Evolutionary conservation across 2,888 invertebrate genomes (phyloP).

Genomic region (Sylvicola cinctus): DNA sequence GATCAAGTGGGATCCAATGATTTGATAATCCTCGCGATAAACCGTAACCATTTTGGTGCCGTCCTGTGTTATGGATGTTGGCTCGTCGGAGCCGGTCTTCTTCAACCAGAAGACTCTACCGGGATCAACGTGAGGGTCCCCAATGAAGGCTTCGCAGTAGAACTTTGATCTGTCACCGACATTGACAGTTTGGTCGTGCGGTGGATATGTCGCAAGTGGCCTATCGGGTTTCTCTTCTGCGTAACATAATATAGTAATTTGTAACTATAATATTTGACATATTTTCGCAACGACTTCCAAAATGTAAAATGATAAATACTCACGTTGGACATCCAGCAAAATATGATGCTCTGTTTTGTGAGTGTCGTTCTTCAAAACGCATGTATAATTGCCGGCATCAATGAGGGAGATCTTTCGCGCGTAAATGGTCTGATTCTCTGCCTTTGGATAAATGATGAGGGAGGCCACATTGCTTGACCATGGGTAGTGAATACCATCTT

Average conservation of each 20-base stretch:
- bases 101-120: too few species aligned
- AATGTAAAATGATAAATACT: slow-evolving; percentile 15
- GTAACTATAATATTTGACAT: background rate
- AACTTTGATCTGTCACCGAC: slow-evolving; percentile 40
- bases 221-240: slow-evolving; percentile 41
- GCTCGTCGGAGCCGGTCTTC: too few species aligned
- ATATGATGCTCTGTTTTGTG: slow-evolving; percentile 40
- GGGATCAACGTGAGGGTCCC: too few species aligned
- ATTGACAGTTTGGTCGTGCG: slow-evolving; percentile 39
- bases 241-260: too few species aligned
- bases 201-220: slow-evolving; percentile 44
- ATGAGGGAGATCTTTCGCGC: slow-evolving; percentile 37
- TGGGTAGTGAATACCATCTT: slow-evolving; percentile 52
- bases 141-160: slow-evolving; percentile 60
- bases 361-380: slow-evolving; percentile 49
- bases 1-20: slow-evolving; percentile 46
- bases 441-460: slow-evolving; percentile 54
- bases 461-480: slow-evolving; percentile 52
- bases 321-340: slow-evolving; percentile 43
- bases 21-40: slow-evolving; percentile 45
- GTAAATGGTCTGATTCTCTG: slow-evolving; percentile 60
- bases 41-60: slow-evolving; percentile 4
- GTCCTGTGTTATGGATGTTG: too few species aligned
- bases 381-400: slow-evolving; percentile 56
- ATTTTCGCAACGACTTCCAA: background rate